Conservation (phyloP, 1,140 invertebrate genomes). For the Triops longicaudatus region DNA sequence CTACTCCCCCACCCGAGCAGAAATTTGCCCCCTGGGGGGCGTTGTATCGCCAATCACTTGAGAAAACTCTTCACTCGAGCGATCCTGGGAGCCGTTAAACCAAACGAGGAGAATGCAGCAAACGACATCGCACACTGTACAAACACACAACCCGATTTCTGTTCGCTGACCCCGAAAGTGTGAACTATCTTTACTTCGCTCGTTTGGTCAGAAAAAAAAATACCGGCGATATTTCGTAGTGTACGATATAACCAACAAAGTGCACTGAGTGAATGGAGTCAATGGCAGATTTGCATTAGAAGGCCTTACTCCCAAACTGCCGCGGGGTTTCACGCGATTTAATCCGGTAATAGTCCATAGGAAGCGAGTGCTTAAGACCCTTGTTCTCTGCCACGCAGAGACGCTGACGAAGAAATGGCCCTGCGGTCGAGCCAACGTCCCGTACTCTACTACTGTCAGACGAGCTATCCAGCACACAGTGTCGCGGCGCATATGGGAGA, state of each 20-base stretch:
- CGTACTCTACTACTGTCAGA: background rate
- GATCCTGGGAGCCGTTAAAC: background rate
- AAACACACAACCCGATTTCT: background rate
- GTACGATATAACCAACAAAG: background rate
- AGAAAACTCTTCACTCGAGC: background rate
- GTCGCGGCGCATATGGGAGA: background rate
- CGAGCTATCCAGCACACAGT: background rate
- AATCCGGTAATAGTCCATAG: background rate
- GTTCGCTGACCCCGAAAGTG: background rate
- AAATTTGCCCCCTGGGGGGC: background rate
- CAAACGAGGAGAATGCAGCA: background rate
- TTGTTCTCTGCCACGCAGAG: background rate
- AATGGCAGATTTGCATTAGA: background rate
- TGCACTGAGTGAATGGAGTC: background rate
- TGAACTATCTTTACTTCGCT: too few species aligned
- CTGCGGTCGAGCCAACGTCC: constrained; percentile 4
- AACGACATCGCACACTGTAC: background rate
- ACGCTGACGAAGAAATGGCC: background rate
- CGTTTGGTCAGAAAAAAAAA: too few species aligned
- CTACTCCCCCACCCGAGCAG: background rate
- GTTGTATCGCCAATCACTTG: background rate
- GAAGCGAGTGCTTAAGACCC: background rate
- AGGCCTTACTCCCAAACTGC: background rate
- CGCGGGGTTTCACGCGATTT: background rate
- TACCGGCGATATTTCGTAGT: too few species aligned